Evolutionary conservation across 2,113 vertebrate genomes (phyloP).

Genomic region (Mustelus asterias): DNA sequence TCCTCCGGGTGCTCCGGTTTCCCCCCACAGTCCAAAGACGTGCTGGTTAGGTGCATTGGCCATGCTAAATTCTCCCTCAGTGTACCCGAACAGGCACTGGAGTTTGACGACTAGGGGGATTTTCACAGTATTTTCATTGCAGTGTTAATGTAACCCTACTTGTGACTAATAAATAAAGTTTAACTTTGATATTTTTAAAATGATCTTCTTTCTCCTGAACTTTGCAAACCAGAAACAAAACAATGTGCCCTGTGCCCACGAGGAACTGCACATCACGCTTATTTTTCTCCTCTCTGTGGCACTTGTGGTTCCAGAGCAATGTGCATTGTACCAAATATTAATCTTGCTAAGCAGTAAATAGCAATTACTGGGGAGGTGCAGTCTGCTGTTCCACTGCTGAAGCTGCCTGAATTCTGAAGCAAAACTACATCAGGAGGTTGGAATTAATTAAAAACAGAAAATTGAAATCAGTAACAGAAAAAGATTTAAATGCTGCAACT

Average conservation of each 20-base stretch:
- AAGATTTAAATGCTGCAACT: background rate
- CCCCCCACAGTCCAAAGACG: no score
- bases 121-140: no score
- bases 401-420: background rate
- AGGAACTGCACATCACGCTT: background rate
- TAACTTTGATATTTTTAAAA: background rate
- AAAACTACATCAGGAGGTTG: background rate
- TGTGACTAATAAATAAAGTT: background rate
- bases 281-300: background rate
- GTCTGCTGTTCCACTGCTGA: background rate
- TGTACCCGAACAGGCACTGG: no score
- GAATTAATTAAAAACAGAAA: background rate
- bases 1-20: no score
- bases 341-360: constrained; percentile 11
- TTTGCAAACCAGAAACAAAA: background rate
- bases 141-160: no score
- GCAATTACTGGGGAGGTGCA: constrained; percentile 12
- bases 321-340: background rate
- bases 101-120: no score
- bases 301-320: background rate
- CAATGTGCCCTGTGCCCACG: background rate
- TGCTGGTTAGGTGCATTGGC: no score
- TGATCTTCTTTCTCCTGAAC: background rate
- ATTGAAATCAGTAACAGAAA: background rate
- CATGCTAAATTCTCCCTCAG: no score